Conservation (phyloP, 1,140 invertebrate species). For the Drosophila arizonae region DNA sequence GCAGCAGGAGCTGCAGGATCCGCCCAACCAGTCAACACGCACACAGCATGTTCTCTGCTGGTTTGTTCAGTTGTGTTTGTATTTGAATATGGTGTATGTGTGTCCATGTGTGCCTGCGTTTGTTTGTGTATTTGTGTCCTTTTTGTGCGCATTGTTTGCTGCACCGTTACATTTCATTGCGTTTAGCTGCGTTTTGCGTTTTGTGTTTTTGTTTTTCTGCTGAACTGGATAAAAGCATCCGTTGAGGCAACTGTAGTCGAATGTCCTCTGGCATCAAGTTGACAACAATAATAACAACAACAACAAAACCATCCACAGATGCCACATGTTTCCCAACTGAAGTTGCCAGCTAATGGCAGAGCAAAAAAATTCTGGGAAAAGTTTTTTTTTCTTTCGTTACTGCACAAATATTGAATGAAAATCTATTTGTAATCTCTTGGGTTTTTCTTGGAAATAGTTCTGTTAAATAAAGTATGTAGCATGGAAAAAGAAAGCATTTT, state of each 20-base stretch:
- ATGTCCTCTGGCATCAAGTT: slow-evolving; percentile 11
- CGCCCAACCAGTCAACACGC: slow-evolving; percentile 8
- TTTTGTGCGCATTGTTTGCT: slow-evolving; percentile 62
- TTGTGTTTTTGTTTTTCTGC: slow-evolving; percentile 8
- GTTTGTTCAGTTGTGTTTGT: slow-evolving; percentile 59
- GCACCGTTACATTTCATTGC: slow-evolving; percentile 68
- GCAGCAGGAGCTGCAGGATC: slow-evolving; percentile 22
- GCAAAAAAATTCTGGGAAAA: no score
- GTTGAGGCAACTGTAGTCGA: slow-evolving; percentile 4
- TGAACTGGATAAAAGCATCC: slow-evolving; percentile 4
- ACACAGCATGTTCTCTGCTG: slow-evolving; percentile 44
- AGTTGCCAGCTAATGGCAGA: not conserved
- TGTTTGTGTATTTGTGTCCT: slow-evolving; percentile 40
- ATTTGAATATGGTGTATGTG: slow-evolving; percentile 34
- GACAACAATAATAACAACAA: slow-evolving; percentile 10
- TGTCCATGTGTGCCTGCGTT: slow-evolving; percentile 1
- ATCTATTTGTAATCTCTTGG: no score
- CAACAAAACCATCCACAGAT: slow-evolving; percentile 1
- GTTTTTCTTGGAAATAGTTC: no score
- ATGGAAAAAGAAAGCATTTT: no score
- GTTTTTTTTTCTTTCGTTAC: no score
- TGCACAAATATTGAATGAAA: no score
- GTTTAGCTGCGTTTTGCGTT: slow-evolving; percentile 67
- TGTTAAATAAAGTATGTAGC: no score
- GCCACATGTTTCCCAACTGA: not conserved